Evolutionary conservation across 2,888 invertebrate species (phyloP), one percentile per base, ranked within the genome.

Genomic region (Dolomedes plantarius): DNA sequence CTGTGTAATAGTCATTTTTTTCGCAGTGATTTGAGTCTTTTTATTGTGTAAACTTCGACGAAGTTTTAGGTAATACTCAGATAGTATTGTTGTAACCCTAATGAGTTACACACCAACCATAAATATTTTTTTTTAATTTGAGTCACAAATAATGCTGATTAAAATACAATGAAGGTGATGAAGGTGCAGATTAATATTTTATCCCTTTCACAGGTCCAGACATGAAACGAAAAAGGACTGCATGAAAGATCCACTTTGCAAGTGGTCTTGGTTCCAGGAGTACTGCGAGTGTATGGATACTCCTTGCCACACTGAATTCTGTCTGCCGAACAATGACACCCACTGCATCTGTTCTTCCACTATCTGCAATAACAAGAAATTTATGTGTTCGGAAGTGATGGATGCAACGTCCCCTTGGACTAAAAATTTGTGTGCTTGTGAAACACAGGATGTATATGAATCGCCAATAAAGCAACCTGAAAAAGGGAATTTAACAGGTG

Each of bases 241-340:
- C 64, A 16, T 50, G 3, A 16, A 27, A 19, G 71, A 75, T 19
- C 82, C 62, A 0, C 36, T 82, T 6, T 82, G 82, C 64, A 29
- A 46, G 11, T 82, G 82, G 82, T 82, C 82, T 2, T 82, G 82
- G 82, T 82, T 82, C 46, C 41, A 67, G 19, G 82, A 82, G 27
- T 1, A 3, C 0, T 82, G 82, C 27, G 3, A 27, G 3, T 76
- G 76, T 29, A 31, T 65, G 2, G 0, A n/a, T 6, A 56, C 67
- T 23, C 82, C 82, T 27, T 82, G 85, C 19, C 11, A 56, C 9
- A 76, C 85, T 3, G 71, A 82, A 27, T 71, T 71, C 27, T 82
- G 82, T 27, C n/a, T 76, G 1, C 16, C 41, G 1, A 36, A 69
- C 0, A 71, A 82, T 27, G 23, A 23, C 23, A 29, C 75, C 0